Evolutionary conservation across 2,797 vertebrate genomes (phyloP).

Genomic region (Cottoperca gobio): DNA sequence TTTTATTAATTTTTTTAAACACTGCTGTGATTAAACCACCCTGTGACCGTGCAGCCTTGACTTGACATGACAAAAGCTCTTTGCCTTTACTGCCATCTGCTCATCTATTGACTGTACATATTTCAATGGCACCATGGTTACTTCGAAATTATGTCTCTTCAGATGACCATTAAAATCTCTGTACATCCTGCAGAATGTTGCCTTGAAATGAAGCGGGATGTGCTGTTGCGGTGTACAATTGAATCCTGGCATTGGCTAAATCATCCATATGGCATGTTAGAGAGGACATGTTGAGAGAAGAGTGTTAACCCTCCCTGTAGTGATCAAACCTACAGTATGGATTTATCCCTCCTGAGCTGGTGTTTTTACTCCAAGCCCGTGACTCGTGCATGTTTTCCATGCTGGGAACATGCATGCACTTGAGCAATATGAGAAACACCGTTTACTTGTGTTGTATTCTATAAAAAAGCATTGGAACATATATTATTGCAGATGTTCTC

Average conservation of each 20-base stretch:
- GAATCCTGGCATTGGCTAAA: constrained; percentile 16
- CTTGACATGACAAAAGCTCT: constrained; percentile 17
- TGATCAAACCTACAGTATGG: constrained; percentile 47
- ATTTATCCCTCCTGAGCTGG: constrained; percentile 42
- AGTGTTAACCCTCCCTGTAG: constrained; percentile 45
- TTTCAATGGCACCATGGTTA: not conserved
- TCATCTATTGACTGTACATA: constrained; percentile 13
- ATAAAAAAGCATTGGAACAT: constrained; percentile 3
- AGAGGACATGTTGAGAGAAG: constrained; percentile 41
- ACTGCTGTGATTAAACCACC: not conserved
- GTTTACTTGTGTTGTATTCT: not conserved
- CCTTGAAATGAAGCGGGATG: constrained; percentile 6
- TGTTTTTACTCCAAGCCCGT: constrained; percentile 13
- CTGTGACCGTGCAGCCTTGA: not conserved
- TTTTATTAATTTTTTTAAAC: not conserved
- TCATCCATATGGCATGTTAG: constrained; percentile 50
- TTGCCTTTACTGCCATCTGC: constrained; percentile 40
- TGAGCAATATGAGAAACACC: not conserved
- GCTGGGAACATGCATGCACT: constrained; percentile 3
- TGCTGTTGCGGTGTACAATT: not conserved
- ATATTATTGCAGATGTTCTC: constrained; percentile 36
- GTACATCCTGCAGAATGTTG: not conserved
- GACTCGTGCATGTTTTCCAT: constrained; percentile 4
- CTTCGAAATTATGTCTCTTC: constrained; percentile 8
- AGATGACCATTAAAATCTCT: not conserved